A percentile compares a stretch with the other conserved stretches of the same genome.
Conservation (phyloP, 1,140 invertebrate genomes). For the Dryas iulia region DNA sequence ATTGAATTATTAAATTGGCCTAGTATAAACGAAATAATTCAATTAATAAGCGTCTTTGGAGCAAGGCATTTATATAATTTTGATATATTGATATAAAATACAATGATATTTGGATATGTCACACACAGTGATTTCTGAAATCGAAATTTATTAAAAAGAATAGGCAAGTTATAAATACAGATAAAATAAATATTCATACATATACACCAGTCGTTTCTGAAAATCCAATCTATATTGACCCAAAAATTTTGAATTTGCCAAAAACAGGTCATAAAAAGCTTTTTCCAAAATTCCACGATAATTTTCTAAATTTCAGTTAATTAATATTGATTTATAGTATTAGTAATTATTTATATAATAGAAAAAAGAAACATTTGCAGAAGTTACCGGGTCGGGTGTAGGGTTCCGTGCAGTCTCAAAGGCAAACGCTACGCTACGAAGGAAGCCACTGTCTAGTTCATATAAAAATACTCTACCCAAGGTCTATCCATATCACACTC, state of each 20-base stretch:
- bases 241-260: too few relatives aligned
- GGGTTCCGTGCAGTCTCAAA: slow-evolving; percentile 49
- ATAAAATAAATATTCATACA: neutral
- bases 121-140: too few relatives aligned
- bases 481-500: slow-evolving; percentile 29
- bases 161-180: neutral
- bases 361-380: slow-evolving; percentile 2
- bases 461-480: slow-evolving; percentile 44
- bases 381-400: slow-evolving; percentile 11
- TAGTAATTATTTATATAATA: too few relatives aligned
- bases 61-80: too few relatives aligned
- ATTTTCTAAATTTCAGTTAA: neutral
- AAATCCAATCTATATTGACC: neutral
- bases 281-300: too few relatives aligned
- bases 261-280: too few relatives aligned
- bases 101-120: neutral
- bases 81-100: neutral
- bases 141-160: neutral
- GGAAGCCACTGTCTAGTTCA: slow-evolving; percentile 54
- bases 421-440: slow-evolving; percentile 48
- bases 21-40: too few relatives aligned
- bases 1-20: too few relatives aligned
- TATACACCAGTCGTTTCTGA: neutral
- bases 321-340: too few relatives aligned
- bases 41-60: too few relatives aligned